Evolutionary conservation across 1,140 invertebrate genomes (phyloP), one percentile per base, ranked within the genome.

Genomic region (Drosophila pseudoananassae): DNA sequence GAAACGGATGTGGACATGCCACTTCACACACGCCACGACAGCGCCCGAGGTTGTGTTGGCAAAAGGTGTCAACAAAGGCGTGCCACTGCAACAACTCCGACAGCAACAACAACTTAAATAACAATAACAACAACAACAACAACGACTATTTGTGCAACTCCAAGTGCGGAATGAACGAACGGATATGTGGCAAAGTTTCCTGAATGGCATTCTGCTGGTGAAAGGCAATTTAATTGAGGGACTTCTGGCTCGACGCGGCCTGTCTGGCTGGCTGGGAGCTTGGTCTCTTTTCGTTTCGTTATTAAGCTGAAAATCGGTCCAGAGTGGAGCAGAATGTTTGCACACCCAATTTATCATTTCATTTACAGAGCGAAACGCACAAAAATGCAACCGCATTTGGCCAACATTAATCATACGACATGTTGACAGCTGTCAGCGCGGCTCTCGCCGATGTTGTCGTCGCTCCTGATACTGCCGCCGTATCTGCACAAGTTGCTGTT

Each of bases 401-500:
- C 52, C 65, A 68, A 66, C 82, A 90, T 90, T 90, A 90, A 81
- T 90, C 88, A 90, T 90, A 82, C 68, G 87, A 80, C 85, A 78
- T 64, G 76, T 84, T 90, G 88, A 90, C 88, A 84, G 76, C 76
- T 87, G 78, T 87, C 82, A 90, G 65, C 82, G 69, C 68, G 54
- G 45, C 56, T 17, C 14, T 68, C 54, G 61, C 31, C 46, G 57
- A 57, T 77, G 54, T 45, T 74, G 69, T 54, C 47, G 40, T 47
- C 46, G 31, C 20, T 57, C 29, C 36, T 50, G 49, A 40, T 36
- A 36, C 25, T 52, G 31, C 46, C 14, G 54, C 25, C 57, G 47
- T 51, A 6, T 23, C 31, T 20, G 36, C 40, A 43, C 14, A 15
- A 15, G n/a, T 7, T 46, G 36, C 46, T 50, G 45, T 20, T 29